Conservation (phyloP, 2,797 vertebrate species). For the Bovichtus variegatus region DNA sequence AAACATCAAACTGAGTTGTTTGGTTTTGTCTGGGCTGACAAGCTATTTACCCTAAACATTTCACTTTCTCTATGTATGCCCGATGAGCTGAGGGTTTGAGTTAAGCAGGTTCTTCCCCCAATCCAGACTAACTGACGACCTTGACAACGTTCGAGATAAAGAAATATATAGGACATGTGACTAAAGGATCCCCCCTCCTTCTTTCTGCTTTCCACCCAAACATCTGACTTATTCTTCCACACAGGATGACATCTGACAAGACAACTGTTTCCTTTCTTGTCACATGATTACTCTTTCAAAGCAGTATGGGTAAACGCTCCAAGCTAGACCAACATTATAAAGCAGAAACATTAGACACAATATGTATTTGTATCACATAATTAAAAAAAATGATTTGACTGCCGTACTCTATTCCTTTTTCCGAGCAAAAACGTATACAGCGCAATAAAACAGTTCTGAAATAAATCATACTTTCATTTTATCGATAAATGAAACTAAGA, state of each 20-base stretch:
- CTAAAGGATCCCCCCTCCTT: slow-evolving; percentile 58
- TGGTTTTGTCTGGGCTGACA: not conserved
- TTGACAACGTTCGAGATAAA: not conserved
- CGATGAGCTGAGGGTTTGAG: not conserved
- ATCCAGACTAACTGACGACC: slow-evolving; percentile 15
- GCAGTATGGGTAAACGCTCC: not conserved
- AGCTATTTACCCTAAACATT: not conserved
- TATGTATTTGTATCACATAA: not conserved
- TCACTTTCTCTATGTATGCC: slow-evolving; percentile 6
- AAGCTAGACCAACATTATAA: not conserved
- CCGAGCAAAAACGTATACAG: too few species aligned
- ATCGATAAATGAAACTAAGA: not conserved
- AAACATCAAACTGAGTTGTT: not conserved
- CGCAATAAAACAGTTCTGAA: not conserved
- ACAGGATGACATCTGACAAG: slow-evolving; percentile 60
- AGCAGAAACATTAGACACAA: not conserved
- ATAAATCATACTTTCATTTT: not conserved
- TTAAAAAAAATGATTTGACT: not conserved
- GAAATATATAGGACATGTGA: slow-evolving; percentile 39
- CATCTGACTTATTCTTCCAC: slow-evolving; percentile 50
- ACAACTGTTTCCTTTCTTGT: slow-evolving; percentile 66
- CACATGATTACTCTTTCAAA: slow-evolving; percentile 53
- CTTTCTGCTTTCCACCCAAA: slow-evolving; percentile 55
- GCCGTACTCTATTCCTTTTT: not conserved
- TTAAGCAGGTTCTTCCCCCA: not conserved